Base-by-base conservation (phyloP, 2,888 invertebrate species). In the Dioctria rufipes region DNA sequence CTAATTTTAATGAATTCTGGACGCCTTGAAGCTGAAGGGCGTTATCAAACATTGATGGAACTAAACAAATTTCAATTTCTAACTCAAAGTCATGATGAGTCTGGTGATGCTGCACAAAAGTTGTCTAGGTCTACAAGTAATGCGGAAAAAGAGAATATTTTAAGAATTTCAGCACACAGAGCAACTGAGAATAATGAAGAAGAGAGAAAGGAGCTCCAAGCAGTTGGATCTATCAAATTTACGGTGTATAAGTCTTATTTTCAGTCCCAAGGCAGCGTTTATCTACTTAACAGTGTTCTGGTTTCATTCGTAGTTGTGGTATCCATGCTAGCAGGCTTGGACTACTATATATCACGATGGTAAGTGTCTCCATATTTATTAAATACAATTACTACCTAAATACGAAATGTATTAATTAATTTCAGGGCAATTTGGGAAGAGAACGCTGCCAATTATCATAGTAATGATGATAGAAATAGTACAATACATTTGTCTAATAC, bases 321-420 rank as follows among this genome's bases (percentile, higher is more conserved):
- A 86, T 87, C 90, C 0, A 88, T 92, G 37, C 92, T 93, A 0
- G 94, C 93, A 25, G 92, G 92, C 0, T 91, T 92, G 0, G 95
- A 95, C 85, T 95, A 91, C 85, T 95, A 94, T 91, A 90, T 95
- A 0, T 93, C 94, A 84, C 92, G 91, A 85, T 95, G 95, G 94
- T 93, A 87, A 85, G 25, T 25, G 25, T 25, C 25, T 25, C 25
- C 25, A 25, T 25, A 25, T 25, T 25, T 25, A 25, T 25, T 25
- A 25, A 25, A 2, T 46, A 4, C 8, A 4, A 2, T 73, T 61
- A 13, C 3, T 3, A 9, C 5, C 3, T 39, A 4, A 13, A 71
- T 37, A 9, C 5, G 25, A 25, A 51, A 13, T 58, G 37, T 25
- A 11, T 65, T 71, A 60, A 25, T 49, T 40, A 58, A 60, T 83